Conservation (phyloP, 2,888 invertebrate genomes). For the Chrysopilus asiliformis region DNA sequence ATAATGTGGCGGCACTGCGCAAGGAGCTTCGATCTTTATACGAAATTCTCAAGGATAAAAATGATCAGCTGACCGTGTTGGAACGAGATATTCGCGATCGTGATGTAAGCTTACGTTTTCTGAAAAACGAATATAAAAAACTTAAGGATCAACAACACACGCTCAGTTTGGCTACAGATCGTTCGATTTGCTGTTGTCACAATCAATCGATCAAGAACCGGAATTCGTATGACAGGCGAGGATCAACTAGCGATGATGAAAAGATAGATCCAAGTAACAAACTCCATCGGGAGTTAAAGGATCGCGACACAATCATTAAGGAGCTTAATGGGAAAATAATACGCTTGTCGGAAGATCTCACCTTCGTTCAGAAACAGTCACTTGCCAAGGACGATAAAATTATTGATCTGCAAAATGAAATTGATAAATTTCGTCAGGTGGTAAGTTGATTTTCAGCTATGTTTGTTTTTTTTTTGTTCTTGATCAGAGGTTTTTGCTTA, state of each 20-base stretch:
- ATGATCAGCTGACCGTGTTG: slow-evolving; percentile 17
- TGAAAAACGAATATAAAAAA: slow-evolving; percentile 16
- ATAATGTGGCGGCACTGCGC: slow-evolving; percentile 17
- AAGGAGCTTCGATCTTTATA: slow-evolving; percentile 19
- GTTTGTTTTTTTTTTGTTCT: neutral
- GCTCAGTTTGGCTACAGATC: slow-evolving; percentile 1
- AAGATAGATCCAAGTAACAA: slow-evolving; percentile 11
- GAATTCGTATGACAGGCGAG: neutral
- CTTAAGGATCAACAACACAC: slow-evolving; percentile 12
- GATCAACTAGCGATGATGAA: neutral
- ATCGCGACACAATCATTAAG: slow-evolving; percentile 21
- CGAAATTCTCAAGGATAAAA: slow-evolving; percentile 19
- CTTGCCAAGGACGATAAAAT: slow-evolving; percentile 63
- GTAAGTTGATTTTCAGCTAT: too few relatives aligned
- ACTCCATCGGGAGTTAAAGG: slow-evolving; percentile 19
- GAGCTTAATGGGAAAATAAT: slow-evolving; percentile 24
- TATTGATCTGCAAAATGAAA: slow-evolving; percentile 65
- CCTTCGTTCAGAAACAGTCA: slow-evolving; percentile 23
- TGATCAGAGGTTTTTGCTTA: neutral
- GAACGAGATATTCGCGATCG: slow-evolving; percentile 20
- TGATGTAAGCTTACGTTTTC: slow-evolving; percentile 16
- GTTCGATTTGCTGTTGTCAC: neutral
- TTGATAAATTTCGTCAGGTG: slow-evolving; percentile 73
- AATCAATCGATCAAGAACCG: neutral
- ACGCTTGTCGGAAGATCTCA: slow-evolving; percentile 23